These are phyloP conservation scores for Hipparchia semele DNA, from an alignment of 2,888 invertebrate genomes.

Conservation along the genomic window DNA sequence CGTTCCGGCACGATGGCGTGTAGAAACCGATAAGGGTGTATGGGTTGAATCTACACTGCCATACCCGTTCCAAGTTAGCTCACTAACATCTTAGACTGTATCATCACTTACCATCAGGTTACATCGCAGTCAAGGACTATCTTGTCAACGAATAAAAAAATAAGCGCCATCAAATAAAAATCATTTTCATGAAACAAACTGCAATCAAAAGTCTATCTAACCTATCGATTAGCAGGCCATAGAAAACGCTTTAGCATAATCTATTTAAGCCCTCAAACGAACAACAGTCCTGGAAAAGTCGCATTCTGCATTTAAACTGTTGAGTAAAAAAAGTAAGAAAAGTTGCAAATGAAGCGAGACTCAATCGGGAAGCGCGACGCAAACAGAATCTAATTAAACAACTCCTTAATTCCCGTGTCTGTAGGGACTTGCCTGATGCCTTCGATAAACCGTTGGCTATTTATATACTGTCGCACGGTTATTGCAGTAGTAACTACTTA, in stretches of 20 bases:
- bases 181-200: background rate
- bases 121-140: too few relatives aligned
- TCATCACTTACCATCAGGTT: too few relatives aligned
- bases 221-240: background rate
- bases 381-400: slow-evolving; percentile 80
- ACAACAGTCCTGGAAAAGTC: slow-evolving; percentile 57
- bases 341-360: slow-evolving; percentile 60
- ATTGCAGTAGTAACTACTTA: background rate
- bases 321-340: slow-evolving; percentile 48
- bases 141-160: too few relatives aligned
- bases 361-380: slow-evolving; percentile 69
- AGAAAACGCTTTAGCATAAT: slow-evolving; percentile 35
- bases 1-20: too few relatives aligned
- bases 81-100: too few relatives aligned
- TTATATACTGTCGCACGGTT: slow-evolving; percentile 9
- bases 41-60: too few relatives aligned
- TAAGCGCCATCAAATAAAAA: too few relatives aligned
- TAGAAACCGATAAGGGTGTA: too few relatives aligned
- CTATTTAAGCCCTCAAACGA: slow-evolving; percentile 53
- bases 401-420: slow-evolving; percentile 72
- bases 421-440: slow-evolving; percentile 63
- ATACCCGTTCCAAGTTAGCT: too few relatives aligned
- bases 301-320: slow-evolving; percentile 66
- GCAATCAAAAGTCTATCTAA: background rate
- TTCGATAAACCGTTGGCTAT: slow-evolving; percentile 66